phyloP scores from a whole-genome alignment of 2,797 vertebrate species.

The Synanceia verrucosa region DNA sequence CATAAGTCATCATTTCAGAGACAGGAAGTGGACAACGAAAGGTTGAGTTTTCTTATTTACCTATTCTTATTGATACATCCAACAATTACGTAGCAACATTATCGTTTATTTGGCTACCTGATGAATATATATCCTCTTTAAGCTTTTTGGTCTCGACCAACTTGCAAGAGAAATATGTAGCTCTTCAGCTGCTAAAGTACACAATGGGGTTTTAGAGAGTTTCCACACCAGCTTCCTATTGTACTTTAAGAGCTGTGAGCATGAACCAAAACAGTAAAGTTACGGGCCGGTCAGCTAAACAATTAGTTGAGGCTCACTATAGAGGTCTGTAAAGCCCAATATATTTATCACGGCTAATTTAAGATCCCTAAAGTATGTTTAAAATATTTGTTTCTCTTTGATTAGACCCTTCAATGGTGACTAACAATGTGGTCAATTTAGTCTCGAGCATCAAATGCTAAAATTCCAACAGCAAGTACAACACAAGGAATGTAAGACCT shows the following conservation, averaged over 20 bases:
- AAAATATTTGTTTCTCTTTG: neutral
- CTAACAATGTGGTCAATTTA: neutral
- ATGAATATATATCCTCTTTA: neutral
- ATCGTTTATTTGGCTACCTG: neutral
- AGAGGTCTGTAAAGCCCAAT: neutral
- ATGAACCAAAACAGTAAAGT: neutral
- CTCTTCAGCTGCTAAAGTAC: neutral
- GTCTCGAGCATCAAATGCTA: neutral
- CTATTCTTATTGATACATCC: neutral
- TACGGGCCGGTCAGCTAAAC: neutral
- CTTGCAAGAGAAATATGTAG: neutral
- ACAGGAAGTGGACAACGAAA: neutral
- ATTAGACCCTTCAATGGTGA: neutral
- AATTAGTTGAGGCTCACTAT: neutral
- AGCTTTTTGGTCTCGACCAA: neutral
- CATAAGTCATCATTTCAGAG: neutral
- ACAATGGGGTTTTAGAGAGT: neutral
- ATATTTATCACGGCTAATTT: neutral
- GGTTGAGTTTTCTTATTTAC: neutral
- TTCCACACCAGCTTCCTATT: neutral
- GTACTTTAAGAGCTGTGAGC: neutral
- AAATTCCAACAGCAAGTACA: neutral
- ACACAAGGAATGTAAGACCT: conserved; percentile 13
- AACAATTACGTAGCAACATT: neutral
- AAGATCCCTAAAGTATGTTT: neutral